Base-by-base conservation (phyloP, 2,888 invertebrate species). In the Keiferia lycopersicella region DNA sequence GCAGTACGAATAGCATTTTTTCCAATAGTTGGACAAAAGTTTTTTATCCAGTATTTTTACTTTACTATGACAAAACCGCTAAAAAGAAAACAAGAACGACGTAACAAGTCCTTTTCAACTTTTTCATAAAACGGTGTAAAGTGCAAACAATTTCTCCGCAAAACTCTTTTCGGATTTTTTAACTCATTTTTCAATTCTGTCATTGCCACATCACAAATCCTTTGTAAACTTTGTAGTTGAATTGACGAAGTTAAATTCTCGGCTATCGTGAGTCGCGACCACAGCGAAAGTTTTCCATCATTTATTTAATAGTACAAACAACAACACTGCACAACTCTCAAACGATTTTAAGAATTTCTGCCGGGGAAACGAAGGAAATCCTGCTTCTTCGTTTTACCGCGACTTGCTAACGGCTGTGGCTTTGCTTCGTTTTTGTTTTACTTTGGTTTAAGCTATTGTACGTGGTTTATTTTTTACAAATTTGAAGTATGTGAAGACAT, bases 311-410 rank as follows among this genome's bases (percentile, higher is more conserved):
- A 56, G 34, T 56, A 79, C 77, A 79, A 79, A 75, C 77, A 80
- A 75, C 75, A 80, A 83, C 81, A 84, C 82, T 80, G 78, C 76
- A 74, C 78, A 81, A 79, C 79, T 81, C 80, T 76, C 79, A 76
- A 82, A 84, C 78, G 79, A 81, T 84, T 80, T 78, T 75, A 76
- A 78, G 74, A 63, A 66, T 69, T 66, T 69, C 66, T 61, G 61
- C 34, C 30, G 50, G 50, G 16, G 53, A 53, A 22, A 34, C 74
- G 73, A 78, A 74, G 72, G 80, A 83, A 83, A 81, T 80, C 75
- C 78, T 80, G 79, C 85, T 87, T 84, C 73, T 80, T 86, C 83
- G 80, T 87, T 87, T 89, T 88, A 81, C 78, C 75, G 75, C 78
- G 80, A 81, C 83, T 56, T 30, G 30, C 34, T 56, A 56, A 1